Conservation (phyloP, 2,888 invertebrate genomes). For the Scaptomyza parva region DNA sequence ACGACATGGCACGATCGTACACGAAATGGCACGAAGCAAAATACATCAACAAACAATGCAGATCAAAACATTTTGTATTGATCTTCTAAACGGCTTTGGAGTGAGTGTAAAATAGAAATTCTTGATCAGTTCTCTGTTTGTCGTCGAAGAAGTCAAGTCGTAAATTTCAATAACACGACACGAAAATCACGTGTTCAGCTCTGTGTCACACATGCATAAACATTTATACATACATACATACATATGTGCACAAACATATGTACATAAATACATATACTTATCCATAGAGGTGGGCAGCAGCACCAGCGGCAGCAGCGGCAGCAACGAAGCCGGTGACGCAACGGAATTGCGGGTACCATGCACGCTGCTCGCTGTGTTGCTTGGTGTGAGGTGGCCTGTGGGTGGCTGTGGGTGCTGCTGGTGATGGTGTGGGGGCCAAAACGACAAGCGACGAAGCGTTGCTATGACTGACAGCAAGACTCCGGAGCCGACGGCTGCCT, state of each 20-base stretch:
- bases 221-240: background rate
- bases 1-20: background rate
- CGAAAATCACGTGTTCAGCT: constrained; percentile 5
- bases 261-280: constrained; percentile 3
- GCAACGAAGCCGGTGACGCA: constrained; percentile 64
- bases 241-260: background rate
- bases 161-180: background rate
- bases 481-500: constrained; percentile 31
- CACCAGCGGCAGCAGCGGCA: constrained; percentile 15
- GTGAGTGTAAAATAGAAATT: no score
- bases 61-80: background rate
- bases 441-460: constrained; percentile 61
- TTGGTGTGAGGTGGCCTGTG: background rate
- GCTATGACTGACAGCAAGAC: constrained; percentile 61
- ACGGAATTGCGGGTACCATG: constrained; percentile 67
- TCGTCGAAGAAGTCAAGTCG: no score
- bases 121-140: no score
- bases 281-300: constrained; percentile 23
- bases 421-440: constrained; percentile 1
- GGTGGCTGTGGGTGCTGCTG: background rate
- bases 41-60: background rate
- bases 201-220: background rate
- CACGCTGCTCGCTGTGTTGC: constrained; percentile 14
- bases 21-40: background rate
- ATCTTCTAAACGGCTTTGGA: background rate